Percentiles rank a stretch among this genome's conserved stretches.
phyloP scores from a whole-genome alignment of 1,140 invertebrate species.

The Aphelinus certus region DNA sequence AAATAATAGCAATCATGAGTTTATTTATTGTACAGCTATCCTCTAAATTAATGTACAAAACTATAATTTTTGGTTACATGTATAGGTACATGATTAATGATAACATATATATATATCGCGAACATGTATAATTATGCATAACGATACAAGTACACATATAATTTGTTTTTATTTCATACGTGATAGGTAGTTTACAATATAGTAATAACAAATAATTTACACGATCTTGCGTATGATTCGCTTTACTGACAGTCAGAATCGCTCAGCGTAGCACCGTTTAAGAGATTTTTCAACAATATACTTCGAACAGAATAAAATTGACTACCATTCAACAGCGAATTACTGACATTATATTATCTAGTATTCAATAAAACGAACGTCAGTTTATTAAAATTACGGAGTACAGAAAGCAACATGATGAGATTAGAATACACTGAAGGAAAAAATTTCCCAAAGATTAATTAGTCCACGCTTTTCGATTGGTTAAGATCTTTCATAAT shows the following conservation, averaged over 20 bases:
- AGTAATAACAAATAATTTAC: constrained; percentile 59
- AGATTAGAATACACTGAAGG: constrained; percentile 9
- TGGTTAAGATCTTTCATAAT: neutral
- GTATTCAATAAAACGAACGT: constrained; percentile 30
- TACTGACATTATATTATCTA: constrained; percentile 11
- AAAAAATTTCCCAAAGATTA: neutral
- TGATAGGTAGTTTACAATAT: constrained; percentile 51
- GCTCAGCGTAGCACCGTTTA: constrained; percentile 47
- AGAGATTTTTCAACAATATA: constrained; percentile 43
- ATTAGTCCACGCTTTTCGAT: constrained; percentile 1
- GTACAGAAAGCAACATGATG: constrained; percentile 23
- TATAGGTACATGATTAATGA: constrained; percentile 44
- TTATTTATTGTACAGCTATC: constrained; percentile 60
- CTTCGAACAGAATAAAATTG: constrained; percentile 33
- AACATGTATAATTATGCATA: constrained; percentile 46
- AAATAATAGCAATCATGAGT: constrained; percentile 47
- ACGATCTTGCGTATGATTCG: constrained; percentile 43
- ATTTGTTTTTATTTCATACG: constrained; percentile 42
- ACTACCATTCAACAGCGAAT: constrained; percentile 28
- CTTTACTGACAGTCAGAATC: constrained; percentile 44
- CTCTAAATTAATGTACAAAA: constrained; percentile 64
- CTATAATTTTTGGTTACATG: constrained; percentile 64
- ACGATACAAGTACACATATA: constrained; percentile 50
- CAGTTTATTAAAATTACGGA: constrained; percentile 26
- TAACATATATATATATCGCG: constrained; percentile 45